Percentiles rank a stretch among this genome's conserved stretches.
These are phyloP conservation scores for Epirrita christyi DNA, from an alignment of 2,888 invertebrate species.

Conservation along the genomic window DNA sequence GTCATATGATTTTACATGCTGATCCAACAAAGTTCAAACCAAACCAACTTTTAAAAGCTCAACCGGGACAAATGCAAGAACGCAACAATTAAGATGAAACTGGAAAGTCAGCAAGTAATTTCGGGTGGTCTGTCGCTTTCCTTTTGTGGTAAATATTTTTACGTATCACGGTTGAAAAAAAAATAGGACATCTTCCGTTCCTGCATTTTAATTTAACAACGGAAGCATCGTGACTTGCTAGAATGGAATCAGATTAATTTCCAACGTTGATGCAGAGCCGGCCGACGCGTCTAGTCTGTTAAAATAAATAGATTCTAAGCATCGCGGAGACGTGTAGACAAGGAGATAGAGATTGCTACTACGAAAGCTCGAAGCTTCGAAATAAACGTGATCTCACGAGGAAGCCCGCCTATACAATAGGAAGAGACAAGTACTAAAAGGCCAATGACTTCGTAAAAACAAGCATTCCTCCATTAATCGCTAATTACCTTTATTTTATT, in stretches of 20 bases:
- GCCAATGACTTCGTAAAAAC: constrained; percentile 64
- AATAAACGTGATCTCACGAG: constrained; percentile 75
- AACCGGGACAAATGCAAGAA: constrained; percentile 28
- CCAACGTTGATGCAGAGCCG: constrained; percentile 61
- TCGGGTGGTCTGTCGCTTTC: constrained; percentile 59
- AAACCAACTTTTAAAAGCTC: constrained; percentile 20
- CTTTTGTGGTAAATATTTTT: constrained; percentile 49
- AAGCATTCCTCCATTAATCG: constrained; percentile 43
- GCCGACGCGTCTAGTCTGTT: constrained; percentile 51
- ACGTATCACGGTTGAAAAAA: constrained; percentile 54
- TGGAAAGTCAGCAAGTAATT: constrained; percentile 48
- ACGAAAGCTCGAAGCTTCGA: constrained; percentile 52
- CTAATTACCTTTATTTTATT: constrained; percentile 16
- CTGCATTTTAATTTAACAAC: constrained; percentile 74
- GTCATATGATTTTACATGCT: constrained; percentile 14
- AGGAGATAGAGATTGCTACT: constrained; percentile 50
- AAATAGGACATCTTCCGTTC: constrained; percentile 69
- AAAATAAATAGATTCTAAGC: constrained; percentile 68
- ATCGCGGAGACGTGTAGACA: constrained; percentile 60
- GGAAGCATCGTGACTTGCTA: constrained; percentile 79
- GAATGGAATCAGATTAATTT: constrained; percentile 77
- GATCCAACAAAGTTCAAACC: constrained; percentile 14
- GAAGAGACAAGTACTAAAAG: constrained; percentile 58
- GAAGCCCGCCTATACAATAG: constrained; percentile 63
- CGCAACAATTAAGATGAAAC: constrained; percentile 47